These are phyloP conservation scores for Listronotus bonariensis DNA, from an alignment of 1,140 invertebrate genomes.

Conservation along the genomic window DNA sequence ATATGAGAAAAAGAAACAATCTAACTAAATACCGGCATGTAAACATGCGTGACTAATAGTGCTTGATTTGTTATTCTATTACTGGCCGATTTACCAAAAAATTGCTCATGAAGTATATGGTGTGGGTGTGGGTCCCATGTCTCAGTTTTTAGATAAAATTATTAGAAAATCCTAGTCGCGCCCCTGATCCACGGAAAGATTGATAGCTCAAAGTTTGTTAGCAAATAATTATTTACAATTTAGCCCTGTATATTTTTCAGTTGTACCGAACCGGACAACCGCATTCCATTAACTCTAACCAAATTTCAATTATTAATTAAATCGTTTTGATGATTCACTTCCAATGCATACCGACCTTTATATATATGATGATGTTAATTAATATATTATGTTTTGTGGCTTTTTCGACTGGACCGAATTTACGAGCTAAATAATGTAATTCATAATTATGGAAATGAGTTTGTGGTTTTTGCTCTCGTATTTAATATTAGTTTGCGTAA, in stretches of 20 bases:
- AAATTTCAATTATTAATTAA: slow-evolving; percentile 29
- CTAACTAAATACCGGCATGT: too few species aligned
- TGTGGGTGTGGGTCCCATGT: too few species aligned
- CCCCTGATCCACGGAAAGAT: too few species aligned
- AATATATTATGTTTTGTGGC: slow-evolving; percentile 26
- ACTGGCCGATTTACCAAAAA: too few species aligned
- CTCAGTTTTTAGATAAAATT: too few species aligned
- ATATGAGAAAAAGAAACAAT: too few species aligned
- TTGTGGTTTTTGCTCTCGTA: slow-evolving; percentile 24
- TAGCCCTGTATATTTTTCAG: background rate
- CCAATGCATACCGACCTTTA: slow-evolving; percentile 23
- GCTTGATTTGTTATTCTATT: too few species aligned
- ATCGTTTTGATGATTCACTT: slow-evolving; percentile 30
- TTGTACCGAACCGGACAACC: background rate
- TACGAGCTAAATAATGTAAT: slow-evolving; percentile 26
- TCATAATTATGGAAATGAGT: slow-evolving; percentile 29
- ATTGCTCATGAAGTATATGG: too few species aligned
- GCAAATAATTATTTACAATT: too few species aligned
- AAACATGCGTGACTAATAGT: too few species aligned
- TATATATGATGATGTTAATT: slow-evolving; percentile 24
- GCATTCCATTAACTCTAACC: slow-evolving; percentile 11
- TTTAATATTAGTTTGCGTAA: slow-evolving; percentile 28
- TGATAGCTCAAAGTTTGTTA: too few species aligned
- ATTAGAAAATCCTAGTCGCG: too few species aligned
- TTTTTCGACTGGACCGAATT: slow-evolving; percentile 13